A percentile compares a stretch with the other conserved stretches of the same genome.
Evolutionary conservation across 2,113 vertebrate species (phyloP).

Genomic region (Phyllopteryx taeniolatus): DNA sequence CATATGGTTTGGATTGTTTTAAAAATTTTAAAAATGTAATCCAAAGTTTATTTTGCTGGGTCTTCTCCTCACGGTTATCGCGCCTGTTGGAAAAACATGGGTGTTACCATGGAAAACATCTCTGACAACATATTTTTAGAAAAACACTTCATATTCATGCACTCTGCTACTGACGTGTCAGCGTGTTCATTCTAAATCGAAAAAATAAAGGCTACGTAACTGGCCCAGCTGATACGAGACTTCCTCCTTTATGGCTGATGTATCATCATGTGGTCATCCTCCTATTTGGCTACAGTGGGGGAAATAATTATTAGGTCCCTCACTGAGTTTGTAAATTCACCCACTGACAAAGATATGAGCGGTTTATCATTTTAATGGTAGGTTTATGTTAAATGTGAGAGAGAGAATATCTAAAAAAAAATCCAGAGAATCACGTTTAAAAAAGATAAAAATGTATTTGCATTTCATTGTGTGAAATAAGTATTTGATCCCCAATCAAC

Average conservation of each 20-base stretch:
- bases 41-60: background rate
- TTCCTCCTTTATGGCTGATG: conserved; percentile 13
- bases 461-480: no score
- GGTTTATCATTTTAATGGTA: no score
- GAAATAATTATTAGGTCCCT: no score
- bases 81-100: background rate
- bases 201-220: conserved; percentile 3
- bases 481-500: no score
- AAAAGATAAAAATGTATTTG: no score
- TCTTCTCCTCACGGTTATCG: background rate
- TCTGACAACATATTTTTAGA: background rate
- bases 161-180: background rate
- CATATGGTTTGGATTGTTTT: background rate
- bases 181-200: background rate
- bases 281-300: background rate
- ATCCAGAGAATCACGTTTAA: no score
- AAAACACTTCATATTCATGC: background rate
- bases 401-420: no score
- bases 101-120: background rate
- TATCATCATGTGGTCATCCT: conserved; percentile 28
- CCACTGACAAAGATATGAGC: no score
- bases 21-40: background rate
- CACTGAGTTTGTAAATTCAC: no score
- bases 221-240: conserved; percentile 9
- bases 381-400: no score